phyloP scores from a whole-genome alignment of 2,113 vertebrate genomes.

The Bostrychus sinensis region DNA sequence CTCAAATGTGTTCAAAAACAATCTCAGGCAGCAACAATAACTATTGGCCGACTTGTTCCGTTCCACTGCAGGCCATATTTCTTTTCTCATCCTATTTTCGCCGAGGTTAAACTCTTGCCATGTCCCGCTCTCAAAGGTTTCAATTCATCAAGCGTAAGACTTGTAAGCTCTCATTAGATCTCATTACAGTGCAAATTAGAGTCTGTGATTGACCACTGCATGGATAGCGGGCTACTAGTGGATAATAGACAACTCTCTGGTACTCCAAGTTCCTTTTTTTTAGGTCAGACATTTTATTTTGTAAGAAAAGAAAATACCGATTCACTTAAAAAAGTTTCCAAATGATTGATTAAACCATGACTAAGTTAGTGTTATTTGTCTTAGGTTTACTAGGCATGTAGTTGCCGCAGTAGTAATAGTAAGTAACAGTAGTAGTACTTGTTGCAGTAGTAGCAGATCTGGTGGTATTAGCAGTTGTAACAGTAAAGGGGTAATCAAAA shows the following conservation, averaged over 20 bases:
- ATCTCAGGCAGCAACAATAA: constrained; percentile 43
- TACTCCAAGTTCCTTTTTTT: constrained; percentile 19
- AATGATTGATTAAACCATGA: constrained; percentile 22
- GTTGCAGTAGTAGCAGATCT: no score
- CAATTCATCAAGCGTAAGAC: constrained; percentile 64
- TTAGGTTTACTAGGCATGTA: no score
- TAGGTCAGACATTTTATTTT: constrained; percentile 36
- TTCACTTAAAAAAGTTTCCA: not conserved
- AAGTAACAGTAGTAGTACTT: no score
- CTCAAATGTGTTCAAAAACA: constrained; percentile 78
- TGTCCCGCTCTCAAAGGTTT: constrained; percentile 48
- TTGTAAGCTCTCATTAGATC: constrained; percentile 73
- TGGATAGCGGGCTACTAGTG: constrained; percentile 31
- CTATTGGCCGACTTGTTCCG: constrained; percentile 5
- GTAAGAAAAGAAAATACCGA: constrained; percentile 12
- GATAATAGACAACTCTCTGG: constrained; percentile 46
- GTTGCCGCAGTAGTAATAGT: no score
- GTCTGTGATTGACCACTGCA: constrained; percentile 50
- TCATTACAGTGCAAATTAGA: constrained; percentile 75
- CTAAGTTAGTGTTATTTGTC: not conserved
- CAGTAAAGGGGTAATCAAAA: not conserved
- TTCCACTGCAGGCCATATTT: constrained; percentile 19
- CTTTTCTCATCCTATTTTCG: constrained; percentile 35
- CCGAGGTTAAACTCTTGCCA: constrained; percentile 56
- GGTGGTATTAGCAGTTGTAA: not conserved